Conservation (phyloP, 2,113 vertebrate genomes). For the Cyprinodon variegatus region DNA sequence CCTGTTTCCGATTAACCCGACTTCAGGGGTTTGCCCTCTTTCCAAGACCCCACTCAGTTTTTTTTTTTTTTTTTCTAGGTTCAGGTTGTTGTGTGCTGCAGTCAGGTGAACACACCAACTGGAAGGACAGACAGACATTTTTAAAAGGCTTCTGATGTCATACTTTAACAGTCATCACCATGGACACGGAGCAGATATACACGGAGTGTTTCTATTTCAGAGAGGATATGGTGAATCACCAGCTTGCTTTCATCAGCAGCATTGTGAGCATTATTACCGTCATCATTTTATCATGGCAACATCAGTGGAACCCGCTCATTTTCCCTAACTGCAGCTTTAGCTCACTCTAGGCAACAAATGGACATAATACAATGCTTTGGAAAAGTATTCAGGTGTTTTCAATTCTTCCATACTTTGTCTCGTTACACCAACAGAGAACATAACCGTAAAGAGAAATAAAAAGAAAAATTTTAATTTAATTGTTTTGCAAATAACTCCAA, state of each 20-base stretch:
- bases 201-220: constrained; percentile 46
- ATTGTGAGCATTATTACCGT: constrained; percentile 2
- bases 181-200: constrained; percentile 57
- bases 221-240: constrained; percentile 42
- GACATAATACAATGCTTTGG: neutral
- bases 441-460: neutral
- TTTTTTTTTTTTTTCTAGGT: constrained; percentile 3
- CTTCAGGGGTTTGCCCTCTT: constrained; percentile 22
- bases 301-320: neutral
- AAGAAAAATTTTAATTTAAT: neutral
- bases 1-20: constrained; percentile 24
- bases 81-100: neutral
- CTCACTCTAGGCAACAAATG: neutral
- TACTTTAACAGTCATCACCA: constrained; percentile 50
- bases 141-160: constrained; percentile 48
- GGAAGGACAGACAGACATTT: constrained; percentile 10
- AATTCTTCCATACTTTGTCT: neutral
- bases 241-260: constrained; percentile 12
- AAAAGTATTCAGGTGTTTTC: neutral
- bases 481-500: no score
- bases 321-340: neutral
- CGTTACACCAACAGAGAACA: neutral
- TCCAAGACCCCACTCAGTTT: constrained; percentile 3
- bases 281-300: neutral
- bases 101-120: neutral